Evolutionary conservation across 2,797 vertebrate genomes (phyloP), one percentile per base, ranked within the genome.

Genomic region (Neoniphon sammara): DNA sequence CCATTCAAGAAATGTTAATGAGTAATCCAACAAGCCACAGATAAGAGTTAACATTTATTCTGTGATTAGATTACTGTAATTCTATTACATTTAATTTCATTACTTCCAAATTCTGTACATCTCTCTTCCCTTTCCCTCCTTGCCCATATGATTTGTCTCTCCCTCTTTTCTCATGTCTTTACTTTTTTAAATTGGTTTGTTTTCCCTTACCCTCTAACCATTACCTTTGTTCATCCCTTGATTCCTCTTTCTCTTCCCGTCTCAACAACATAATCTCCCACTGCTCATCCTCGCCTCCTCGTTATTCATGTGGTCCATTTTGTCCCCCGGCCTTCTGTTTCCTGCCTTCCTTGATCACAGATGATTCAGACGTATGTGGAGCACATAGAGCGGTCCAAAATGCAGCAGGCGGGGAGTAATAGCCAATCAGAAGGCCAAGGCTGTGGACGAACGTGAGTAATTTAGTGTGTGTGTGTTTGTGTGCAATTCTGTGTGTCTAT

Each of bases 321-420:
- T 31, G 7, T 50, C 5, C 49, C 8, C 3, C 44, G 12, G 44
- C 44, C 12, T 62, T 52, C 21, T 55, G 6, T 55, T 21, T 64
- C n/a, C 31, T 12, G 15, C 17, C 27, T 2, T n/a, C 4, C 0
- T 42, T 49, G 4, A 2, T 83, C 59, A 1, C 91, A 99, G 98
- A 99, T 99, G 97, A 99, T 99, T 84, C 98, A 99, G 93, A 99
- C 96, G 1, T 99, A 99, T 0, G 96, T 99, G 66, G 98, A 98
- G 64, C 96, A 99, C 91, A 98, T 99, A 50, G 98, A 99, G 79
- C 93, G 98, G 23, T 95, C 98, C 91, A 99, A 99, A 90, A 91
- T 98, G 92, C 98, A 98, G 87, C 98, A 97, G 86, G 92, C 93
- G 1, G 96, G 92, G 17, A 94, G 94, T 55, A 97, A 95, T 91